Percentiles rank a stretch among this genome's conserved stretches.
These are phyloP conservation scores for Drosophila sordidula DNA, from an alignment of 2,888 invertebrate species.

Conservation along the genomic window DNA sequence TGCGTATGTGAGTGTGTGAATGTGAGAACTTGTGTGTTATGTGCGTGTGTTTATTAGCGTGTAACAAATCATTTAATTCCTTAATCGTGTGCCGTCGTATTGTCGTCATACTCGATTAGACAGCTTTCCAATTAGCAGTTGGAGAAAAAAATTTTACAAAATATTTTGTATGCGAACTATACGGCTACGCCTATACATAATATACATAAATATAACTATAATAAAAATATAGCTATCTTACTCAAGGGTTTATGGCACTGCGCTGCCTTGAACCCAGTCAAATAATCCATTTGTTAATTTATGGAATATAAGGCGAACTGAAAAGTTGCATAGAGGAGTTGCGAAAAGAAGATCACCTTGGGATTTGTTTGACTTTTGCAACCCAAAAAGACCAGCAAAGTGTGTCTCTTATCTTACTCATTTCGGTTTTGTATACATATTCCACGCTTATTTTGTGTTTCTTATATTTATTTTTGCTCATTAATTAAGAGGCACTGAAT, in stretches of 20 bases:
- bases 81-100: conserved; percentile 41
- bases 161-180: too few relatives aligned
- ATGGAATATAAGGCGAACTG: conserved; percentile 18
- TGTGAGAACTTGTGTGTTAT: conserved; percentile 37
- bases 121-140: conserved; percentile 34
- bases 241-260: conserved; percentile 21
- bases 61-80: conserved; percentile 71
- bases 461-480: neutral
- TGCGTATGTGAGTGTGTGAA: conserved; percentile 9
- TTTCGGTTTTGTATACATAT: conserved; percentile 7
- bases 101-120: conserved; percentile 34
- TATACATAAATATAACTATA: neutral
- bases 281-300: conserved; percentile 32
- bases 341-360: conserved; percentile 59
- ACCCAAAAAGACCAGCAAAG: conserved; percentile 39
- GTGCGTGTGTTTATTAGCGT: conserved; percentile 43
- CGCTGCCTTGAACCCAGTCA: conserved; percentile 33
- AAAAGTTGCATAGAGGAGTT: conserved; percentile 36
- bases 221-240: conserved; percentile 1
- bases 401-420: conserved; percentile 23
- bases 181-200: neutral
- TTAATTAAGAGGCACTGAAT: conserved; percentile 25
- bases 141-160: neutral
- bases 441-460: neutral
- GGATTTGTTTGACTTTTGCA: conserved; percentile 62